Conservation (phyloP, 1,140 invertebrate genomes). For the Achroia grisella region DNA sequence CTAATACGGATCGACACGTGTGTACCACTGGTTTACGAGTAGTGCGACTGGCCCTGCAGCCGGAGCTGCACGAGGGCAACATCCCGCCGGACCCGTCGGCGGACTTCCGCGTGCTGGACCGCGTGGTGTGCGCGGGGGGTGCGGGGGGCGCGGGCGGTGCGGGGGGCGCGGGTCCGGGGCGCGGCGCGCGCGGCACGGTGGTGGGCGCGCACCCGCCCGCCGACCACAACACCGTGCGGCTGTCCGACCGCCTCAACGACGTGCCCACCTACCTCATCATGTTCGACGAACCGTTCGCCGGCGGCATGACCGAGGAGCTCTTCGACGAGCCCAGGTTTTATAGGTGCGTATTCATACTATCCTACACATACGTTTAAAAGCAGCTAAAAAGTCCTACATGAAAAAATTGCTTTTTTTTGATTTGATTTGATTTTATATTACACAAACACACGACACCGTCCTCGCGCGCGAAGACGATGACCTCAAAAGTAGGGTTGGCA, state of each 20-base stretch:
- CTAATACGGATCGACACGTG: too few relatives aligned
- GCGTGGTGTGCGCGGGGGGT: constrained; percentile 87
- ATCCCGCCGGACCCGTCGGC: constrained; percentile 79
- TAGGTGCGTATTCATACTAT: constrained; percentile 24
- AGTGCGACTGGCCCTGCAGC: too few relatives aligned
- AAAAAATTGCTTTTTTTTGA: too few relatives aligned
- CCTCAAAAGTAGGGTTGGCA: too few relatives aligned
- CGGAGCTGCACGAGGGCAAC: constrained; percentile 70
- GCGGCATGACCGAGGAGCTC: constrained; percentile 76
- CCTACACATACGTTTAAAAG: too few relatives aligned
- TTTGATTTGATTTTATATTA: too few relatives aligned
- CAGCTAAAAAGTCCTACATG: too few relatives aligned
- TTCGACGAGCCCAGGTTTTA: constrained; percentile 66
- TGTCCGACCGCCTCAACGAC: constrained; percentile 53
- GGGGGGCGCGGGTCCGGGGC: constrained; percentile 86
- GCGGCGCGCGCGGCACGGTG: constrained; percentile 86
- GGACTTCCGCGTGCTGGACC: constrained; percentile 83
- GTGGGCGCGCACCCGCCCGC: constrained; percentile 78
- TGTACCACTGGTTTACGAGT: too few relatives aligned
- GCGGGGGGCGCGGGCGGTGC: constrained; percentile 87
- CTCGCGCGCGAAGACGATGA: too few relatives aligned
- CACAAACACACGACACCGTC: too few relatives aligned
- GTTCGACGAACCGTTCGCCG: constrained; percentile 85
- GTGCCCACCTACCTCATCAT: constrained; percentile 81
- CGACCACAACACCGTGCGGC: constrained; percentile 55